phyloP scores from a whole-genome alignment of 2,797 vertebrate species.

The Schizothorax lantsangensis region DNA sequence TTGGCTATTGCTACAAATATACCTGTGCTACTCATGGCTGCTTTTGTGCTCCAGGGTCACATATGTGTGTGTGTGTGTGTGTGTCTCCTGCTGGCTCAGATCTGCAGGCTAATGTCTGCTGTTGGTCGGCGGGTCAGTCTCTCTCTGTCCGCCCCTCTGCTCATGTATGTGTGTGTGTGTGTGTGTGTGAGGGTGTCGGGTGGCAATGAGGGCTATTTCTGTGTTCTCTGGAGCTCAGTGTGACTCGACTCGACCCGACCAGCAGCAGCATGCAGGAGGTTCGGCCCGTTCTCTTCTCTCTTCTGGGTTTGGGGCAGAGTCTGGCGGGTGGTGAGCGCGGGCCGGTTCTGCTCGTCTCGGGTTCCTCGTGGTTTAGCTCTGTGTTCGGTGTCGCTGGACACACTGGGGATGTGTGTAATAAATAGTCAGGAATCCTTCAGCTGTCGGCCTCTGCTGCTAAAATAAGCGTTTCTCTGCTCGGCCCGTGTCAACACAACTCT shows the following conservation, averaged over 20 bases:
- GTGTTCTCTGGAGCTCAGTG: conserved; percentile 90
- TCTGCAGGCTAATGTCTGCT: too few species aligned
- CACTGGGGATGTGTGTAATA: conserved; percentile 73
- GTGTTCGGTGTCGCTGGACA: not conserved
- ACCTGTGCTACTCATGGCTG: too few species aligned
- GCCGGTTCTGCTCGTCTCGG: not conserved
- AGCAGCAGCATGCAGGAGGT: conserved; percentile 71
- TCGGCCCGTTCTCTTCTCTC: conserved; percentile 61
- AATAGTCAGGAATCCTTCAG: conserved; percentile 80
- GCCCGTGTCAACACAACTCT: conserved; percentile 65
- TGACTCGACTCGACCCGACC: conserved; percentile 84
- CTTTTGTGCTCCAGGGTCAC: too few species aligned
- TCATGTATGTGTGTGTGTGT: too few species aligned
- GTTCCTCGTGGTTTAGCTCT: not conserved
- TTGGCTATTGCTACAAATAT: too few species aligned
- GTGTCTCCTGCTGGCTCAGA: too few species aligned
- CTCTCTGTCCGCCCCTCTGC: not conserved
- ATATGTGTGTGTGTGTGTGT: too few species aligned
- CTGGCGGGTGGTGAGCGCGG: not conserved
- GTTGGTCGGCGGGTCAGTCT: too few species aligned
- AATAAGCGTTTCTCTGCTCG: conserved; percentile 72
- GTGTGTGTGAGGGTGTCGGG: conserved; percentile 88
- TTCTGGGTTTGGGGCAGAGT: conserved; percentile 20
- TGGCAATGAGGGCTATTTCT: conserved; percentile 81
- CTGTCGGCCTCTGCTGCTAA: conserved; percentile 81